A percentile compares a stretch with the other conserved stretches of the same genome.
Evolutionary conservation across 2,888 invertebrate genomes (phyloP).

Genomic region (Drosophila stalkeri): DNA sequence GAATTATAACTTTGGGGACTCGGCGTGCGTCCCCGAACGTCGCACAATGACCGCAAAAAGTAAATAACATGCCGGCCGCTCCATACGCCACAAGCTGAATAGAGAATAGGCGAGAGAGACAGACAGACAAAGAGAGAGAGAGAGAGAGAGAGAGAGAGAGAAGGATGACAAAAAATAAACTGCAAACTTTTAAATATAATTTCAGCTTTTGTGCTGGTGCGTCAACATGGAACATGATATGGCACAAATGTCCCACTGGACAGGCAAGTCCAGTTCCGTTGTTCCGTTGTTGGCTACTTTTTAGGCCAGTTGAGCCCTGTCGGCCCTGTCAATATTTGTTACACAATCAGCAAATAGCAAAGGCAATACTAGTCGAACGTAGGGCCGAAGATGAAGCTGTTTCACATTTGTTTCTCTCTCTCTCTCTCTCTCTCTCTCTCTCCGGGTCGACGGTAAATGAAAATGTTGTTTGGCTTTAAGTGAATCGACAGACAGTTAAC

Average conservation of each 20-base stretch:
- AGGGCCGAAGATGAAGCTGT: slow-evolving; percentile 46
- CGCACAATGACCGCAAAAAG: slow-evolving; percentile 78
- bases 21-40: slow-evolving; percentile 50
- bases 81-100: slow-evolving; percentile 24
- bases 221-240: slow-evolving; percentile 79
- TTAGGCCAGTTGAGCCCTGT: slow-evolving; percentile 33
- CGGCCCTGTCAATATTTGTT: slow-evolving; percentile 76
- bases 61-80: slow-evolving; percentile 65
- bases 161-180: slow-evolving; percentile 22
- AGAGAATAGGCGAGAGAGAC: slow-evolving; percentile 6
- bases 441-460: slow-evolving; percentile 34
- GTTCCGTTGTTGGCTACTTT: background rate
- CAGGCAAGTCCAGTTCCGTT: slow-evolving; percentile 6
- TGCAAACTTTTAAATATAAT: slow-evolving; percentile 76
- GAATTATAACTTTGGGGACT: slow-evolving; percentile 79
- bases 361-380: slow-evolving; percentile 13
- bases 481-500: slow-evolving; percentile 26
- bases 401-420: slow-evolving; percentile 9
- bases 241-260: slow-evolving; percentile 63
- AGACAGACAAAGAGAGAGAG: background rate
- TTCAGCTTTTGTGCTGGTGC: slow-evolving; percentile 78
- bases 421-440: too few relatives aligned
- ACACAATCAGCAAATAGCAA: slow-evolving; percentile 72
- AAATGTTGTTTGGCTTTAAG: slow-evolving; percentile 59
- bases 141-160: slow-evolving; percentile 1